Evolutionary conservation across 1,140 invertebrate species (phyloP).

Genomic region (Trachymyrmex cornetzi): DNA sequence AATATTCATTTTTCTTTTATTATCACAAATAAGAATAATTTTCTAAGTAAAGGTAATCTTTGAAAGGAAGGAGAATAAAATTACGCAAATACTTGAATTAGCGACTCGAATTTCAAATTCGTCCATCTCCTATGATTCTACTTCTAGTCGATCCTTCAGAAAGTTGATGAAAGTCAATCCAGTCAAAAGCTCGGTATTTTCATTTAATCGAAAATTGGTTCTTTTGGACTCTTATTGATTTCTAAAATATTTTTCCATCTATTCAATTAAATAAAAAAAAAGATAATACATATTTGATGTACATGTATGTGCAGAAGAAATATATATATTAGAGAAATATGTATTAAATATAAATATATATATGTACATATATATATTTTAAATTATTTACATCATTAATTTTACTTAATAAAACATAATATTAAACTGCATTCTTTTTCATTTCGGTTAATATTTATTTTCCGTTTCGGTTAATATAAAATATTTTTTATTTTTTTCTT

Average conservation of each 20-base stretch:
- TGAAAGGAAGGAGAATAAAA: slow-evolving; percentile 1
- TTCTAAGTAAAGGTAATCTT: background rate
- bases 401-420: background rate
- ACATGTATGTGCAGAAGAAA: background rate
- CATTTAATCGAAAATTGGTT: background rate
- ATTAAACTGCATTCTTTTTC: background rate
- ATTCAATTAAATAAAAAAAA: background rate
- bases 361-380: background rate
- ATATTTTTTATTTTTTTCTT: no score
- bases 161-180: slow-evolving; percentile 71
- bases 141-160: background rate
- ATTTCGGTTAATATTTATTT: no score
- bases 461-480: no score
- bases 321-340: background rate
- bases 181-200: background rate
- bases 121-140: slow-evolving; percentile 57
- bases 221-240: slow-evolving; percentile 9
- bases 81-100: slow-evolving; percentile 67
- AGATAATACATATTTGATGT: background rate
- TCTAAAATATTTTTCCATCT: background rate
- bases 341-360: no score
- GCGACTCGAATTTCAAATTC: slow-evolving; percentile 71
- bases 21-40: background rate
- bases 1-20: background rate
- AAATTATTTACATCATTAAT: background rate